phyloP scores from a whole-genome alignment of 30 jellyfish, hydroid and myxozoan species.

The Cassiopea andromeda region DNA sequence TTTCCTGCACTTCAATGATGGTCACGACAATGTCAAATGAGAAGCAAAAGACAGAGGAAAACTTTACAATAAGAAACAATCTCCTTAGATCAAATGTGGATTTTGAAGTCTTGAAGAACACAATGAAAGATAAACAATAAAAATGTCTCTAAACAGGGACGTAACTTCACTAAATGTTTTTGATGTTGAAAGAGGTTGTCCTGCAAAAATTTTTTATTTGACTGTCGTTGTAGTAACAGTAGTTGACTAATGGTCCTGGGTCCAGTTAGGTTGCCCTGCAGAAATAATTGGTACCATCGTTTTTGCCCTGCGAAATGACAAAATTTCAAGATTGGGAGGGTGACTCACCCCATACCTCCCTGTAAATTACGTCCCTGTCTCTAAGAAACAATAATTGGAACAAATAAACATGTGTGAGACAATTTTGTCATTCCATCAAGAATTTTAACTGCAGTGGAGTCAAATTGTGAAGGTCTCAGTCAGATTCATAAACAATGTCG shows the following conservation, averaged over 20 bases:
- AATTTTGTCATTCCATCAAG: not conserved
- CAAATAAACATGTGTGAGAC: not conserved
- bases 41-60: not conserved
- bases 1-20: not conserved
- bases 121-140: not conserved
- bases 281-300: not conserved
- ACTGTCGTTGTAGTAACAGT: too few relatives aligned
- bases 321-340: not conserved
- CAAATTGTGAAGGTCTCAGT: not conserved
- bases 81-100: not conserved
- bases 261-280: not conserved
- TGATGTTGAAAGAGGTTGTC: too few relatives aligned
- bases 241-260: too few relatives aligned
- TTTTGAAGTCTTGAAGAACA: not conserved
- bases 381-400: not conserved
- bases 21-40: not conserved
- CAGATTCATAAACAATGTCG: not conserved
- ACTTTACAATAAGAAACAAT: not conserved
- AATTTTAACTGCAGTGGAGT: not conserved
- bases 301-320: too few relatives aligned
- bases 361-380: not conserved
- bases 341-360: not conserved
- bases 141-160: too few relatives aligned
- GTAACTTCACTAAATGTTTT: too few relatives aligned
- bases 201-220: too few relatives aligned